A percentile compares a stretch with the other conserved stretches of the same genome.
phyloP scores from a whole-genome alignment of 2,113 vertebrate species.

The crab-eating macaque (Macaca fascicularis) region DNA sequence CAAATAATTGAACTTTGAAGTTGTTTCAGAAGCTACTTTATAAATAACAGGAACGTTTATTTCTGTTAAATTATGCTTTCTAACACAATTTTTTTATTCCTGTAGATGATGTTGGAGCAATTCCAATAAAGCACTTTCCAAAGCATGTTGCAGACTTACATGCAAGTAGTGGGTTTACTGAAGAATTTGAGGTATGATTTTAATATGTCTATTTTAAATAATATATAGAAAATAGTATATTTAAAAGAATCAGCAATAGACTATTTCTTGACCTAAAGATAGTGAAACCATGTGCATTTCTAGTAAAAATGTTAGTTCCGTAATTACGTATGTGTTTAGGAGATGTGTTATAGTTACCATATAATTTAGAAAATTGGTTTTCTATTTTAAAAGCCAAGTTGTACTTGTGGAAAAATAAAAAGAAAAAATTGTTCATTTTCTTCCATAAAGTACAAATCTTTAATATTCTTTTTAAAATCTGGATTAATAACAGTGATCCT shows the following conservation, averaged over 20 bases:
- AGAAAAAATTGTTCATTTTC: background rate
- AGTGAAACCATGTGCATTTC: conserved; percentile 33
- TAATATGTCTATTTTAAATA: conserved; percentile 68
- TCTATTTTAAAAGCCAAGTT: conserved; percentile 37
- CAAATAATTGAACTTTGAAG: background rate
- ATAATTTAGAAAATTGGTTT: conserved; percentile 50
- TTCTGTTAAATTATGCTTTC: conserved; percentile 66
- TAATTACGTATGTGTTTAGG: background rate
- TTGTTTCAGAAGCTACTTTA: background rate
- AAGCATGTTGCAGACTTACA: conserved; percentile 95
- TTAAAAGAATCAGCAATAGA: conserved; percentile 48
- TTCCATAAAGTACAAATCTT: background rate
- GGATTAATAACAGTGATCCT: conserved; percentile 5
- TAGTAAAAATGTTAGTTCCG: conserved; percentile 2
- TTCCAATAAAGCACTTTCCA: conserved; percentile 93
- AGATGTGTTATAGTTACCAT: background rate
- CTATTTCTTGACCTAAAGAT: conserved; percentile 19
- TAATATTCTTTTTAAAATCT: background rate
- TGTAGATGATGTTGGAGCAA: conserved; percentile 90
- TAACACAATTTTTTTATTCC: conserved; percentile 66
- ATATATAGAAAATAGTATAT: conserved; percentile 57
- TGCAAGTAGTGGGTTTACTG: conserved; percentile 90
- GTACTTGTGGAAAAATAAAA: background rate
- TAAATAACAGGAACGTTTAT: background rate
- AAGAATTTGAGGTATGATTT: conserved; percentile 95